Base-by-base conservation (phyloP, 2,797 vertebrate species). In the Periparus ater region DNA sequence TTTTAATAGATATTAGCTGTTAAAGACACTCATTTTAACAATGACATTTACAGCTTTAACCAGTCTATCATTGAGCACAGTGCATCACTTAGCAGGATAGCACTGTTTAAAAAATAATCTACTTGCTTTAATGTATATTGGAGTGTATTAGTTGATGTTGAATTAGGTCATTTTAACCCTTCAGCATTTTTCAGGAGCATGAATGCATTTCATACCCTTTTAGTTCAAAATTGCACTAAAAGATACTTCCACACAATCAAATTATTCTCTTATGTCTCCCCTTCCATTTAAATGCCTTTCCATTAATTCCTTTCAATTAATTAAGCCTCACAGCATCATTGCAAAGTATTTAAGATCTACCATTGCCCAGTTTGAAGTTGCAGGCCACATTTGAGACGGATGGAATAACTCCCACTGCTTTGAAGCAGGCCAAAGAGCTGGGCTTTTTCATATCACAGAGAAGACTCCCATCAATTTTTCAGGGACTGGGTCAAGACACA, bases 1-100 rank as follows among this genome's bases (percentile, higher is more conserved):
- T 96, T 96, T 96, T 94, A 96, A 96, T 95, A 95, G 95, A 94
- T 95, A 94, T 94, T 95, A 93, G 92, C 94, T 95, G 91, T 84
- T 96, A 96, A 95, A 96, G 87, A 90, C 67, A 95, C 91, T 89
- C 76, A 93, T 95, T 96, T 96, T 93, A 92, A 91, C 94, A 95
- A 84, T 84, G 95, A 95, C 94, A 95, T 95, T 96, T 96, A 93
- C 94, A 79, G 91, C 87, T 88, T 91, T 93, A 93, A 93, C 84
- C 73, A 93, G 91, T 97, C 95, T 93, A 91, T 95, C 95, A 96
- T 1, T 79, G 94, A 93, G 82, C 82, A 92, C 76, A 95, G 87
- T 91, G 93, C 85, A 88, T 95, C 91, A 92, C 96, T 96, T 95
- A 94, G 77, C 51, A 51, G 62, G 81, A 89, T 92, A 61, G 89